These are phyloP conservation scores for Molossus molossus DNA, from an alignment of 2,797 vertebrate species.

Conservation along the genomic window DNA sequence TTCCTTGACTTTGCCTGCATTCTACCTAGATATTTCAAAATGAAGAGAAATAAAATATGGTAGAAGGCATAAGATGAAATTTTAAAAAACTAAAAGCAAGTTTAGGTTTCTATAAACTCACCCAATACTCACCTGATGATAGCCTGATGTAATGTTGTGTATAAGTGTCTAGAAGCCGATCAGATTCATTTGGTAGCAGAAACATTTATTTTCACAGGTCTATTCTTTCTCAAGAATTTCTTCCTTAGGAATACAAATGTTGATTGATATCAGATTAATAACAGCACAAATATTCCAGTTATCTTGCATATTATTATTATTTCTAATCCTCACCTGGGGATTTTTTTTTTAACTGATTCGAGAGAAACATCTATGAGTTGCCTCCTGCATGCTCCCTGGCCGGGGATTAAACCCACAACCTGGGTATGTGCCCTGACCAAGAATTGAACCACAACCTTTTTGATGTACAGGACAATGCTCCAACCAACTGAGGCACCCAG, in stretches of 20 bases:
- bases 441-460: too few relatives aligned
- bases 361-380: too few relatives aligned
- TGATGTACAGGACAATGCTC: too few relatives aligned
- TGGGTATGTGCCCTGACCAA: too few relatives aligned
- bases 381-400: too few relatives aligned
- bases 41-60: slow-evolving; percentile 73
- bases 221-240: slow-evolving; percentile 46
- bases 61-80: slow-evolving; percentile 74
- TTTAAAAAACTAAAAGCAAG: slow-evolving; percentile 68
- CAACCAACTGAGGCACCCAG: too few relatives aligned
- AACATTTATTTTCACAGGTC: slow-evolving; percentile 58
- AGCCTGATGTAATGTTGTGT: neutral
- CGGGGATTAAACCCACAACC: too few relatives aligned
- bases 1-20: slow-evolving; percentile 51
- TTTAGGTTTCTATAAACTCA: slow-evolving; percentile 81
- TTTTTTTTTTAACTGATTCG: too few relatives aligned
- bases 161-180: slow-evolving; percentile 62
- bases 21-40: slow-evolving; percentile 75
- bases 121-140: slow-evolving; percentile 72
- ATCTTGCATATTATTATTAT: neutral
- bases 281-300: slow-evolving; percentile 26
- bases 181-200: neutral
- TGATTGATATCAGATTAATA: slow-evolving; percentile 36
- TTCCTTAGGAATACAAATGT: slow-evolving; percentile 14
- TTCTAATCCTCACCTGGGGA: neutral